Conservation (phyloP, 2,113 vertebrate genomes). For the Natator depressus region DNA sequence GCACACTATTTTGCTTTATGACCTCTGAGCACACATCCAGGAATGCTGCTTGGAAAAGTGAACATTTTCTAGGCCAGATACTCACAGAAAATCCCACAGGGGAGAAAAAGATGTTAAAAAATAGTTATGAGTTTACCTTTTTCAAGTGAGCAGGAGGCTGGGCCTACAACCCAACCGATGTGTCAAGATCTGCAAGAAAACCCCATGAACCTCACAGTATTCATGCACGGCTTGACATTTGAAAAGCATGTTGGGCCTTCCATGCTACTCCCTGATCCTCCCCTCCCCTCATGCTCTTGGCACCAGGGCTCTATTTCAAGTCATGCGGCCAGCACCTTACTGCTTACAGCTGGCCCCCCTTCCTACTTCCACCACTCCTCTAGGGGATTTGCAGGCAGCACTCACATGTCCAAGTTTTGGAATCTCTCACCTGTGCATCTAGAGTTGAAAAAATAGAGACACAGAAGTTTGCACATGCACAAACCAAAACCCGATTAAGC, state of each 20-base stretch:
- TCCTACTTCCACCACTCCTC: not conserved
- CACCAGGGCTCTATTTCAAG: not conserved
- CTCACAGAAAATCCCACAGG: not conserved
- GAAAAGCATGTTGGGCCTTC: slow-evolving; percentile 17
- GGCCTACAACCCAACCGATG: not conserved
- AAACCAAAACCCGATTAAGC: not conserved
- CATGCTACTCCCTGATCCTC: not conserved
- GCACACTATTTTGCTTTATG: not conserved
- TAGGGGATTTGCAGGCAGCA: not conserved
- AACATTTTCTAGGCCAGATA: not conserved
- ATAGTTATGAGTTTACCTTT: slow-evolving; percentile 4
- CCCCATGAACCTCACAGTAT: not conserved
- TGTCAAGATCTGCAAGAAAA: not conserved
- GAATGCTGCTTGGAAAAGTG: not conserved
- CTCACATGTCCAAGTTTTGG: not conserved
- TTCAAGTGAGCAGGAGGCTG: not conserved
- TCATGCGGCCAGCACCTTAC: not conserved
- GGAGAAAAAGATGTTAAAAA: slow-evolving; percentile 1
- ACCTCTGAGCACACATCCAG: not conserved
- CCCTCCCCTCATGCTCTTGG: not conserved
- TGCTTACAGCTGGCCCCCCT: not conserved
- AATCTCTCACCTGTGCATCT: not conserved
- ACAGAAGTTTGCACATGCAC: not conserved
- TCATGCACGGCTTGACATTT: not conserved
- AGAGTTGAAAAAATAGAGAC: not conserved